phyloP scores from a whole-genome alignment of 1,140 invertebrate species.

The Aphelinus certus region DNA sequence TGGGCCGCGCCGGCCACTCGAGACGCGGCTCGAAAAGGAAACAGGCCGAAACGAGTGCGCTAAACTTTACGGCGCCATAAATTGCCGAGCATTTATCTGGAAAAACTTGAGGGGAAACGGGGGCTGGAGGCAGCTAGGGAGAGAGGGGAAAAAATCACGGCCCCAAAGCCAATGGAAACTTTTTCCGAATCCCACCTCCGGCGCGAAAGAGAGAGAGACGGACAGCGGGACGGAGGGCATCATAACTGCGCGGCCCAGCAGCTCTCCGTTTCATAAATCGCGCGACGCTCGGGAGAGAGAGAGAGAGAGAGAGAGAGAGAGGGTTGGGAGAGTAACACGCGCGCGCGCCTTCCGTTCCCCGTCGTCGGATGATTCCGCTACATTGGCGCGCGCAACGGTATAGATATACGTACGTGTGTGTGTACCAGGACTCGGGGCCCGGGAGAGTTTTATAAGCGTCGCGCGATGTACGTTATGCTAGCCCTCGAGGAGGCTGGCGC shows the following conservation, averaged over 20 bases:
- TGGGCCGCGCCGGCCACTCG: too few relatives aligned
- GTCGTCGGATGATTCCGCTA: constrained; percentile 8
- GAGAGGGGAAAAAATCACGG: constrained; percentile 5
- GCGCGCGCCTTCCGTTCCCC: background rate
- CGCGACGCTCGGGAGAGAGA: background rate
- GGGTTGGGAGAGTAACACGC: constrained; percentile 1
- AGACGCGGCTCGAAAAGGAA: too few relatives aligned
- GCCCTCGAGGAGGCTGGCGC: too few relatives aligned
- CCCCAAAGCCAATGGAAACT: background rate
- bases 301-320: too few relatives aligned
- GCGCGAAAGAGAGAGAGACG: background rate
- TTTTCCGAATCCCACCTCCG: constrained; percentile 7
- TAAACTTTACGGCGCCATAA: too few relatives aligned
- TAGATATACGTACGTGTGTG: too few relatives aligned
- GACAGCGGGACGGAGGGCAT: background rate
- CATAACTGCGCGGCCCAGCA: background rate
- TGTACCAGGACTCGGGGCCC: background rate
- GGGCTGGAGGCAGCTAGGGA: background rate
- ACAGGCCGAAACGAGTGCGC: too few relatives aligned
- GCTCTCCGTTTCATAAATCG: constrained; percentile 25
- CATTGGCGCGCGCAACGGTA: background rate
- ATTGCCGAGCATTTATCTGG: too few relatives aligned
- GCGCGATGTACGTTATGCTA: constrained; percentile 43
- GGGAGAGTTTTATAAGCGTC: constrained; percentile 45
- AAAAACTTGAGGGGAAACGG: too few relatives aligned